These are phyloP conservation scores for Coenobita brevimanus DNA, from an alignment of 1,140 invertebrate species.

Conservation along the genomic window DNA sequence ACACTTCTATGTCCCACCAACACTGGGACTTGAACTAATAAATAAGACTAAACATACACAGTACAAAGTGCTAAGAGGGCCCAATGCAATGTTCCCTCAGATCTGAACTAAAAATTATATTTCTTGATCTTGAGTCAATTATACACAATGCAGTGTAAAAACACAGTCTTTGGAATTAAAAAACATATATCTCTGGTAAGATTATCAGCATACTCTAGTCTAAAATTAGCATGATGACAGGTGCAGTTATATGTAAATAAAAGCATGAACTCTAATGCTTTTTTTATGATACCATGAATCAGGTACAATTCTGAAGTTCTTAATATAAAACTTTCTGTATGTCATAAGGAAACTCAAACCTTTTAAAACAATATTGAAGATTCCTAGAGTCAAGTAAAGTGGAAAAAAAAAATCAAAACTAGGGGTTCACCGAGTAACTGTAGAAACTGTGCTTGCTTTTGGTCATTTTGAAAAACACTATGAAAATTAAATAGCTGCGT, in stretches of 20 bases:
- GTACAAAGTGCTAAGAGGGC: too few relatives aligned
- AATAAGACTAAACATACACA: too few relatives aligned
- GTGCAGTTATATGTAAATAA: constrained; percentile 15
- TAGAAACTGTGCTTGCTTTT: too few relatives aligned
- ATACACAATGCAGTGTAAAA: constrained; percentile 4
- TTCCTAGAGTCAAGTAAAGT: not conserved
- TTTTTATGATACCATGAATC: constrained; percentile 26
- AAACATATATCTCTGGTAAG: constrained; percentile 27
- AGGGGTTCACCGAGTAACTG: too few relatives aligned
- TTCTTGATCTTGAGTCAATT: not conserved
- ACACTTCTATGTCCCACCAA: too few relatives aligned
- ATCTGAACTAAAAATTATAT: not conserved
- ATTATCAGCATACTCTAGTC: constrained; percentile 1
- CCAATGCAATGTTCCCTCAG: not conserved
- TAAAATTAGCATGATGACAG: not conserved
- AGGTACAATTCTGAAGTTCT: constrained; percentile 17
- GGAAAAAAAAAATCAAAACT: not conserved
- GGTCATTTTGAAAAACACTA: too few relatives aligned
- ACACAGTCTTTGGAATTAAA: constrained; percentile 36
- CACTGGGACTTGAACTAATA: too few relatives aligned
- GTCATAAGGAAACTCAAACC: not conserved
- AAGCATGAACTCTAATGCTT: constrained; percentile 17
- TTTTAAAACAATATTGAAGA: not conserved
- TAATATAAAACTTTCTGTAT: constrained; percentile 10
- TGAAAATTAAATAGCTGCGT: too few relatives aligned